Evolutionary conservation across 2,797 vertebrate species (phyloP), one percentile per base, ranked within the genome.

Genomic region (Pagetopsis macropterus): DNA sequence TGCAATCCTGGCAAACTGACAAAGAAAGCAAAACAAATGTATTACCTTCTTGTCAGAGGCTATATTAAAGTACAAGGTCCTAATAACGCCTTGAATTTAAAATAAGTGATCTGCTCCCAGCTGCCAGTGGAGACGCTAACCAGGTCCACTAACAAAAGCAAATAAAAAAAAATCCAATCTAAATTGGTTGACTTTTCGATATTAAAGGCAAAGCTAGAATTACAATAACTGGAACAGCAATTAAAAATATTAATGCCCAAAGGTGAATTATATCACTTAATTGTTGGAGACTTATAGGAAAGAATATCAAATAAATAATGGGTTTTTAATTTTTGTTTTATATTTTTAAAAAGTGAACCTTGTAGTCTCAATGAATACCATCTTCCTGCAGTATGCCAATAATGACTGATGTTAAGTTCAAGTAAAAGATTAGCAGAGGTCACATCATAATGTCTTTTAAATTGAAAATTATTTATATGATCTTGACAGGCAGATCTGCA

Each of bases 151-250:
- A 37, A 15, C 13, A 14, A 31, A 50, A 33, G 17, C 5, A 33
- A 49, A 61, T 12, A 41, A 4, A 27, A 46, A 65, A 67, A 74
- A n/a, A n/a, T 46, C 9, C 19, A 55, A 48, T 44, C 27, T 52
- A 9, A 11, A 41, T 51, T 46, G 21, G 15, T 44, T 4, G 44
- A 49, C 17, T 10, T 57, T 44, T 37, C 44, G 13, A 40, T 27
- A 48, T 48, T 43, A 49, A 43, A 14, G 21, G 56, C 45, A 63
- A 51, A 57, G 46, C 2, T 12, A 10, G 19, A 70, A 57, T 46
- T 27, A 27, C 14, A 62, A 46, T 49, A 27, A 54, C 19, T 41
- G 5, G 13, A 33, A 62, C 21, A 69, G 5, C 46, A 43, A 57
- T 62, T 45, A 62, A 40, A 45, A 37, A 8, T 50, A 33, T 33